Percentiles rank a stretch among this genome's conserved stretches.
phyloP scores from a whole-genome alignment of 2,113 vertebrate genomes.

The Anser cygnoides region DNA sequence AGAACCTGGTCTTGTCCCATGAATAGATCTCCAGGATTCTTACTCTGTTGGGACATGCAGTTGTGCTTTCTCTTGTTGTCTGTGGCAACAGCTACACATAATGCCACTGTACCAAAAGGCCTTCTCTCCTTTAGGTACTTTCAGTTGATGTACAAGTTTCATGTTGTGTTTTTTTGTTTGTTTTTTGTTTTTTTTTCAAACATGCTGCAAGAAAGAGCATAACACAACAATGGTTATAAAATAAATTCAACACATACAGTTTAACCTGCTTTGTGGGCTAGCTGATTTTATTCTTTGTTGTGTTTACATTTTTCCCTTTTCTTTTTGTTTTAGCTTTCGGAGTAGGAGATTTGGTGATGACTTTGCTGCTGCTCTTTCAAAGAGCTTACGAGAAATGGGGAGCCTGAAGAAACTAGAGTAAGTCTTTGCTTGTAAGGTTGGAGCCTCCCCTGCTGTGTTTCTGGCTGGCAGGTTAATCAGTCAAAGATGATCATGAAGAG shows the following conservation, averaged over 20 bases:
- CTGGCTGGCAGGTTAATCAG: neutral
- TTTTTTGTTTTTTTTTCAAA: neutral
- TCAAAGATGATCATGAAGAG: neutral
- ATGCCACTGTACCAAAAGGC: neutral
- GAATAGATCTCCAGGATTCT: neutral
- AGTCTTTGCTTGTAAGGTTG: constrained; percentile 48
- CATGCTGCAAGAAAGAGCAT: neutral
- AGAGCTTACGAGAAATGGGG: constrained; percentile 74
- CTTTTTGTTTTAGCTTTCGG: constrained; percentile 80
- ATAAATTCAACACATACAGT: neutral
- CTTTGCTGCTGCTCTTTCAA: constrained; percentile 86
- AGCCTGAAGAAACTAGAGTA: constrained; percentile 84
- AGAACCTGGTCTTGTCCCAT: neutral
- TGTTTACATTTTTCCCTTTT: neutral
- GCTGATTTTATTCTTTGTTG: neutral
- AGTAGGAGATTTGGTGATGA: constrained; percentile 83
- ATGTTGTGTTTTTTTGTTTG: too few relatives aligned
- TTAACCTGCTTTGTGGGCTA: neutral
- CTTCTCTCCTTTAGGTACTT: neutral
- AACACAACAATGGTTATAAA: neutral
- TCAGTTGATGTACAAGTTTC: neutral
- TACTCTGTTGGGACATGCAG: too few relatives aligned
- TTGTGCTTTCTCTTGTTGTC: neutral
- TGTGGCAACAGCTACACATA: neutral
- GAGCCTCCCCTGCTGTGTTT: neutral